Percentiles rank a stretch among this genome's conserved stretches.
Conservation (phyloP, 2,113 vertebrate genomes). For the Actinemys pallida region DNA sequence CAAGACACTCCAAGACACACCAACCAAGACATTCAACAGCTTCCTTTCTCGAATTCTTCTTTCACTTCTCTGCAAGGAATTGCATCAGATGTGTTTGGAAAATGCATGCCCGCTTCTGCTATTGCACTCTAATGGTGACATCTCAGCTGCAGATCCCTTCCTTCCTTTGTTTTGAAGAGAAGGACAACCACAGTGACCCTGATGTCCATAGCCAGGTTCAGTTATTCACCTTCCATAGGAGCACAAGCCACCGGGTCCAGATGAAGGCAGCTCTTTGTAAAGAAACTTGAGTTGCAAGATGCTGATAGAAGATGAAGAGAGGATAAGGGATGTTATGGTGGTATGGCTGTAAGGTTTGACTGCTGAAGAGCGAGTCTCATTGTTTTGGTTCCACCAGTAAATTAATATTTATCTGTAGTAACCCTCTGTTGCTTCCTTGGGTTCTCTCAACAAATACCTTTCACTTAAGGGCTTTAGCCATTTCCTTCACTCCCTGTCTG, state of each 20-base stretch:
- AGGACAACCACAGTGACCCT: neutral
- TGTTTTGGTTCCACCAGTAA: neutral
- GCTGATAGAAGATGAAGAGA: neutral
- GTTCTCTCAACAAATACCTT: neutral
- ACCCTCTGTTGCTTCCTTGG: neutral
- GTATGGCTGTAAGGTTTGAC: neutral
- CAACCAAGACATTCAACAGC: neutral
- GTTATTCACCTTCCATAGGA: neutral
- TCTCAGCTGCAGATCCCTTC: neutral
- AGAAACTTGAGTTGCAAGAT: neutral
- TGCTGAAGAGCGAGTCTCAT: neutral
- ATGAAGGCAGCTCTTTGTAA: neutral
- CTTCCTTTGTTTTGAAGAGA: neutral
- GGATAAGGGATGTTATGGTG: neutral
- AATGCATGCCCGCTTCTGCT: accelerated
- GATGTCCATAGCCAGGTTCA: neutral
- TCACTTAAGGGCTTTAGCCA: neutral
- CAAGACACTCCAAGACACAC: neutral
- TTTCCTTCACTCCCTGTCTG: neutral
- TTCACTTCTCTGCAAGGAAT: slow-evolving; percentile 12
- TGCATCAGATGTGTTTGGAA: neutral
- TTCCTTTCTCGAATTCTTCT: neutral
- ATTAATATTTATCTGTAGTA: neutral
- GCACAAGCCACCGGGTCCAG: neutral
- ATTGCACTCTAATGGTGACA: neutral